phyloP scores from a whole-genome alignment of 2,113 vertebrate genomes.

The Amblyopsis rosae region DNA sequence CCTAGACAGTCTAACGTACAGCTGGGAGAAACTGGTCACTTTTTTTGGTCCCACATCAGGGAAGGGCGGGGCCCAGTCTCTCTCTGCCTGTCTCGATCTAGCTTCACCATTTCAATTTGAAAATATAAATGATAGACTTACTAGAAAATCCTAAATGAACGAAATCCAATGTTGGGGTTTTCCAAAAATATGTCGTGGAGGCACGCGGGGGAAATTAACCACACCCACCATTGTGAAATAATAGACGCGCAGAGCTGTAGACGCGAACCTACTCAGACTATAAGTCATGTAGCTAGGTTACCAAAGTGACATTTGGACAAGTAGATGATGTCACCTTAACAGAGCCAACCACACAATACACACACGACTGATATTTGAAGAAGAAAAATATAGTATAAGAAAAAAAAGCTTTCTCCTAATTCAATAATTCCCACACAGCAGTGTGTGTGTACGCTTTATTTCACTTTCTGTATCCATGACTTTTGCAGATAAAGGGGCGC shows the following conservation, averaged over 20 bases:
- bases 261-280: constrained; percentile 31
- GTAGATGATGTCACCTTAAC: neutral
- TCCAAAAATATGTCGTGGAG: too few species aligned
- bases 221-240: constrained; percentile 27
- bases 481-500: constrained; percentile 54
- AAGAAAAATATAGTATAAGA: neutral
- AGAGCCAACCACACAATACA: neutral
- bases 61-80: constrained; percentile 39
- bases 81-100: neutral
- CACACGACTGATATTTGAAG: too few species aligned
- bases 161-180: too few species aligned
- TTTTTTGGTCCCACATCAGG: neutral
- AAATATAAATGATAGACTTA: neutral
- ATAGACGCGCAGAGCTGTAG: neutral
- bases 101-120: constrained; percentile 11
- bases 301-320: constrained; percentile 30
- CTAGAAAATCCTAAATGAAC: too few species aligned
- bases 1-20: neutral
- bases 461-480: constrained; percentile 51
- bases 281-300: constrained; percentile 20
- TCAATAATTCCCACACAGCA: constrained; percentile 17
- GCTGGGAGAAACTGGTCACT: constrained; percentile 8
- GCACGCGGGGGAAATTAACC: neutral
- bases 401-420: neutral
- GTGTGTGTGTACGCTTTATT: constrained; percentile 72